These are phyloP conservation scores for Phrynosoma blainvillii DNA, from an alignment of 2,113 vertebrate genomes.

Conservation along the genomic window DNA sequence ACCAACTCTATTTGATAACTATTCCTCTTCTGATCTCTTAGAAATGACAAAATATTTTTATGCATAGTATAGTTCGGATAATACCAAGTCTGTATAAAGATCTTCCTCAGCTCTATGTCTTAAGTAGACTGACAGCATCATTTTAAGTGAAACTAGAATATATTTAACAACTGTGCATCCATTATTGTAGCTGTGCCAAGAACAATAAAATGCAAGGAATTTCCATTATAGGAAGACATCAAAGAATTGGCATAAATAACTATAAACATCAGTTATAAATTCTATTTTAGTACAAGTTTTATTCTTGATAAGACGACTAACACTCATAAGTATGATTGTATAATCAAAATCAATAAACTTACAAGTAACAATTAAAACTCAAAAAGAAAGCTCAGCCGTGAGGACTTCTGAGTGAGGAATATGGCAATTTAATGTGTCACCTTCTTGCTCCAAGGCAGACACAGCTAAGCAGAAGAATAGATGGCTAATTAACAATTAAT, in stretches of 20 bases:
- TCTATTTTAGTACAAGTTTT: constrained; percentile 24
- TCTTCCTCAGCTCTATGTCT: not conserved
- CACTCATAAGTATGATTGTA: not conserved
- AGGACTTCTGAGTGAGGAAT: too few species aligned
- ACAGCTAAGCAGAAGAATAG: not conserved
- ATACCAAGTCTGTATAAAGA: not conserved
- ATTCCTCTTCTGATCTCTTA: not conserved
- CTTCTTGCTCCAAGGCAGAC: not conserved
- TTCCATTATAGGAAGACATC: not conserved
- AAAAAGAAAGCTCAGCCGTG: not conserved
- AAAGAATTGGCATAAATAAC: constrained; percentile 6
- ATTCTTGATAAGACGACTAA: constrained; percentile 33
- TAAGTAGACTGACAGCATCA: not conserved
- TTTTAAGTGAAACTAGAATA: constrained; percentile 14
- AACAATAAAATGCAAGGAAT: not conserved
- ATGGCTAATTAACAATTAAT: too few species aligned
- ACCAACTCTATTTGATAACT: not conserved
- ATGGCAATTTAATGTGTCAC: not conserved
- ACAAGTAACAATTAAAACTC: not conserved
- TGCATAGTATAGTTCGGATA: not conserved
- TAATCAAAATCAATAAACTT: not conserved
- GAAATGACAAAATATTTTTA: constrained; percentile 3
- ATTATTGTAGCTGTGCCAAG: not conserved
- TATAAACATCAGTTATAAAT: not conserved
- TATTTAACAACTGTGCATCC: not conserved